Conservation (phyloP, 2,113 vertebrate genomes). For the Anguilla japonica region DNA sequence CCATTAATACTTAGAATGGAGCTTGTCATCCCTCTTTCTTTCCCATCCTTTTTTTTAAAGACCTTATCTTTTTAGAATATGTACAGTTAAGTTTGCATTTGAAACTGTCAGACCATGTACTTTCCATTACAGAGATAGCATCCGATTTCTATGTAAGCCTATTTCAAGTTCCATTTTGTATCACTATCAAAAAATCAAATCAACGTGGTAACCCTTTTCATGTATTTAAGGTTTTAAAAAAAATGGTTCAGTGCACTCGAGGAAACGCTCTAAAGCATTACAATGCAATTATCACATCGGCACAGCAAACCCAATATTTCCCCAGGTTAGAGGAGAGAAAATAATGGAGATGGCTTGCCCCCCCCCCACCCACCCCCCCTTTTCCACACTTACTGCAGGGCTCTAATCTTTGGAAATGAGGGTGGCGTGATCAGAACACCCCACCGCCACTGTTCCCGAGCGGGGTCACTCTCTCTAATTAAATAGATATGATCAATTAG, state of each 20-base stretch:
- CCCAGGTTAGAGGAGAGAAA: constrained; percentile 23
- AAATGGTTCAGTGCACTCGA: constrained; percentile 75
- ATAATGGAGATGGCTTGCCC: constrained; percentile 22
- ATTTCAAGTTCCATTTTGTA: constrained; percentile 89
- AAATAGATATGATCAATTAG: constrained; percentile 64
- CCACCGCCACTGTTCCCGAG: not conserved
- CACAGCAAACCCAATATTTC: constrained; percentile 28
- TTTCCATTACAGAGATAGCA: constrained; percentile 94
- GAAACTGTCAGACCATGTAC: constrained; percentile 86
- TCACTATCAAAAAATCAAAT: constrained; percentile 89
- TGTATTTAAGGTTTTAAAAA: constrained; percentile 78
- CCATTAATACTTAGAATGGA: constrained; percentile 72
- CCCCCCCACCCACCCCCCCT: not conserved
- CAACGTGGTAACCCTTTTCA: constrained; percentile 87
- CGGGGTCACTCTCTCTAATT: constrained; percentile 43
- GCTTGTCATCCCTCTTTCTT: constrained; percentile 61
- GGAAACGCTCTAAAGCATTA: constrained; percentile 82
- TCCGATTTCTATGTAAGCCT: constrained; percentile 83
- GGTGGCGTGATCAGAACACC: constrained; percentile 4
- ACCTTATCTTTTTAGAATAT: constrained; percentile 72
- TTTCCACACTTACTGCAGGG: not conserved
- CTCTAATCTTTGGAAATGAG: constrained; percentile 37
- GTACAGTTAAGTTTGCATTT: constrained; percentile 76
- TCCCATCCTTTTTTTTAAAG: constrained; percentile 58
- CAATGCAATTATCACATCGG: constrained; percentile 54